Conservation (phyloP, 2,888 invertebrate species). For the Spodoptera picta region DNA sequence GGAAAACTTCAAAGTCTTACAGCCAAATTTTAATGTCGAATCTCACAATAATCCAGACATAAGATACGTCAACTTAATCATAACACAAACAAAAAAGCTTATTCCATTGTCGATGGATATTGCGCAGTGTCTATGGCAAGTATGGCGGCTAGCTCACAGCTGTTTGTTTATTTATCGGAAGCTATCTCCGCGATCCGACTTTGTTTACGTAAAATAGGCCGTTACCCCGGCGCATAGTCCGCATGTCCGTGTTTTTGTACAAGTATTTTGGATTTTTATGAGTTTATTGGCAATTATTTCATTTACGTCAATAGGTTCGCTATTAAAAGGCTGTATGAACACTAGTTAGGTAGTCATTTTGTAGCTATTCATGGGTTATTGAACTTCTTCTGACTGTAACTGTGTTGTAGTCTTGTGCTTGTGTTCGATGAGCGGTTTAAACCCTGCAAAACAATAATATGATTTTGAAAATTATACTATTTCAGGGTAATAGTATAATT, state of each 20-base stretch:
- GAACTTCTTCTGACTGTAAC: no score
- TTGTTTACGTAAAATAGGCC: conserved; percentile 54
- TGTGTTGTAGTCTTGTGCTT: no score
- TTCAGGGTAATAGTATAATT: no score
- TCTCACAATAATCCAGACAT: conserved; percentile 10
- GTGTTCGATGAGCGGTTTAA: no score
- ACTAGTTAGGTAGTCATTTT: background rate
- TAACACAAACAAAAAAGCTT: conserved; percentile 34
- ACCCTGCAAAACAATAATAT: no score
- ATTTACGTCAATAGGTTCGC: conserved; percentile 9
- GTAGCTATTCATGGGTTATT: background rate
- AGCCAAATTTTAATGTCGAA: conserved; percentile 14
- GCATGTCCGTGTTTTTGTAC: conserved; percentile 17
- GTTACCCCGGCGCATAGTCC: conserved; percentile 42
- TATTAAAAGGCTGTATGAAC: no score
- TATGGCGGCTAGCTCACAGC: conserved; percentile 25
- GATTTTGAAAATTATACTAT: no score
- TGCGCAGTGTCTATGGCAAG: conserved; percentile 43
- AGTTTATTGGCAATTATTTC: conserved; percentile 38
- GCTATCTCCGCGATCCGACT: conserved; percentile 44
- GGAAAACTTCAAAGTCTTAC: no score
- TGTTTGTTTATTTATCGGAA: conserved; percentile 45
- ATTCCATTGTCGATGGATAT: conserved; percentile 45
- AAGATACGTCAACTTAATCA: conserved; percentile 3
- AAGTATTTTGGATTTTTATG: conserved; percentile 44